phyloP scores from a whole-genome alignment of 2,113 vertebrate genomes.

The Notothenia rossii region DNA sequence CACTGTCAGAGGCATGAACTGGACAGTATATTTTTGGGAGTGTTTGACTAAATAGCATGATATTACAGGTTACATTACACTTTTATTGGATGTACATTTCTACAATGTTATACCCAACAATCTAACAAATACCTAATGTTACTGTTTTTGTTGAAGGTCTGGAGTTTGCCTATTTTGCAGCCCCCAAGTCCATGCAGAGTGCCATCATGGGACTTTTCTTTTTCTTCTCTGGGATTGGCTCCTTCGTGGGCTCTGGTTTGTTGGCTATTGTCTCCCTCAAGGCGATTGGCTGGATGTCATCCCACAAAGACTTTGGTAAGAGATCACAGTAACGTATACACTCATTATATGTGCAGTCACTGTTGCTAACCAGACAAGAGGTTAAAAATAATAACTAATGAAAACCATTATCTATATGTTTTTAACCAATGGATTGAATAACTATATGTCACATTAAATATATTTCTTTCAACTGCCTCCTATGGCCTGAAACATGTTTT shows the following conservation, averaged over 20 bases:
- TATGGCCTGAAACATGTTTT: neutral
- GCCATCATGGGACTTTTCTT: conserved; percentile 99
- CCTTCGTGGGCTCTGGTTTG: conserved; percentile 95
- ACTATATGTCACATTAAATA: neutral
- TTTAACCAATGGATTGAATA: neutral
- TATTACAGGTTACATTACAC: neutral
- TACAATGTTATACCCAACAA: neutral
- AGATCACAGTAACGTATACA: neutral
- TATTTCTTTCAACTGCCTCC: no score
- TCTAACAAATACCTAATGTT: conserved; percentile 2
- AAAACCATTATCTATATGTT: neutral
- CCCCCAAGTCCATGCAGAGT: conserved; percentile 97
- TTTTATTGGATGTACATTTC: neutral
- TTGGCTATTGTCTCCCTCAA: conserved; percentile 91
- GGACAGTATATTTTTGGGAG: neutral
- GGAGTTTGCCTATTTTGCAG: conserved; percentile 97
- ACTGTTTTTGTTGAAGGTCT: conserved; percentile 84
- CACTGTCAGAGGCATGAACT: neutral
- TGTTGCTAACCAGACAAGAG: neutral
- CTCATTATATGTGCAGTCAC: neutral
- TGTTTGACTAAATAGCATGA: neutral
- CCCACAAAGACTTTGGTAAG: conserved; percentile 93
- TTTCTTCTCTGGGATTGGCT: conserved; percentile 97
- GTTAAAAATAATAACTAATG: no score
- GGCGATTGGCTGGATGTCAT: conserved; percentile 97